Percentiles rank a stretch among this genome's conserved stretches.
phyloP scores from a whole-genome alignment of 2,888 invertebrate species.

The Euclidia mi region DNA sequence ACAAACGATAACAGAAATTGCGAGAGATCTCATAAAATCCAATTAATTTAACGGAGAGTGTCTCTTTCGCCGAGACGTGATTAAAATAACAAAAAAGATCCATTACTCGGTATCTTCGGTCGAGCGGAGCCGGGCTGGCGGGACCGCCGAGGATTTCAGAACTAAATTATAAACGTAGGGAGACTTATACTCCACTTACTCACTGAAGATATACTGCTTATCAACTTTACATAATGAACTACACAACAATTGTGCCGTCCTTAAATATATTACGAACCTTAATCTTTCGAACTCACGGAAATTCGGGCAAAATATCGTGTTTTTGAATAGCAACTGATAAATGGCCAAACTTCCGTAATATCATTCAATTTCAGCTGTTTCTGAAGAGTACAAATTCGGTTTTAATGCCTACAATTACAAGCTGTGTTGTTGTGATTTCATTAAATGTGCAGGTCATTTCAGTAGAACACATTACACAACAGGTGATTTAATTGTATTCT shows the following conservation, averaged over 20 bases:
- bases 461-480: too few relatives aligned
- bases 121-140: conserved; percentile 6
- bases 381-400: too few relatives aligned
- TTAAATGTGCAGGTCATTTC: too few relatives aligned
- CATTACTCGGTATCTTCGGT: conserved; percentile 56
- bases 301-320: not conserved
- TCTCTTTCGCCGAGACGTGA: conserved; percentile 64
- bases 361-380: too few relatives aligned
- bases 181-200: conserved; percentile 4
- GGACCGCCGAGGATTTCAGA: too few relatives aligned
- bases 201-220: conserved; percentile 2
- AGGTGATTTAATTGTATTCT: too few relatives aligned
- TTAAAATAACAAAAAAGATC: conserved; percentile 71
- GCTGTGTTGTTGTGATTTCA: too few relatives aligned
- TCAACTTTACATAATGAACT: not conserved
- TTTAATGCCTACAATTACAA: too few relatives aligned
- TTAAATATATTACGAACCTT: too few relatives aligned
- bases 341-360: too few relatives aligned
- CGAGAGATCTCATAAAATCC: conserved; percentile 72
- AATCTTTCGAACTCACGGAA: not conserved
- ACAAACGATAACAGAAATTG: conserved; percentile 67
- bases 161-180: conserved; percentile 18
- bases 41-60: conserved; percentile 74
- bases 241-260: not conserved
- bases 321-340: too few relatives aligned